These are phyloP conservation scores for Trogon surrucura DNA, from an alignment of 2,113 vertebrate species.

Conservation along the genomic window DNA sequence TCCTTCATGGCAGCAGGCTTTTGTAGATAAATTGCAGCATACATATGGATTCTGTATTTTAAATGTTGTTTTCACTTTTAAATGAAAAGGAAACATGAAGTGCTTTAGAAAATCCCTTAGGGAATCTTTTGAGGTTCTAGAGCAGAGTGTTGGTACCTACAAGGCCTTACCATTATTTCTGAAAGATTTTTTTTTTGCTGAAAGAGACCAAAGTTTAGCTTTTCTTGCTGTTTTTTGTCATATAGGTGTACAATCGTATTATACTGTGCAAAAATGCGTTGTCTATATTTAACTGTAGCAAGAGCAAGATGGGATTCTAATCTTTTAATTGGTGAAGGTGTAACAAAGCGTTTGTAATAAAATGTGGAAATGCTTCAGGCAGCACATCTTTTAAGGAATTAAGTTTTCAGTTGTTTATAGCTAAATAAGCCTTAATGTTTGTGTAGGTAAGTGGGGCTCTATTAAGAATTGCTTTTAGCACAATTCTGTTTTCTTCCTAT, in stretches of 20 bases:
- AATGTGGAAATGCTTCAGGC: not conserved
- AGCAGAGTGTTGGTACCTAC: not conserved
- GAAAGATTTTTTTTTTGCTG: not conserved
- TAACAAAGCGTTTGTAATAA: not conserved
- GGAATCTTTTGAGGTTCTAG: not conserved
- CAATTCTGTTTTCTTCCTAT: not conserved
- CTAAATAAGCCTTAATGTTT: not conserved
- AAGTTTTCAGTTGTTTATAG: not conserved
- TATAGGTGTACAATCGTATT: not conserved
- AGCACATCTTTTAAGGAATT: not conserved
- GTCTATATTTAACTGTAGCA: not conserved
- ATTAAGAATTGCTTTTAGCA: not conserved
- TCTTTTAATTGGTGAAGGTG: not conserved
- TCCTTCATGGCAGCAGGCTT: not conserved
- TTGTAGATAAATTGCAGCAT: accelerated
- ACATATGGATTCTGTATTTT: not conserved
- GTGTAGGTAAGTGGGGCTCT: not conserved
- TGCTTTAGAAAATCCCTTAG: not conserved
- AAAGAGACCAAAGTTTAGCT: not conserved
- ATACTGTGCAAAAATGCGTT: not conserved
- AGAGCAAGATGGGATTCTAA: not conserved
- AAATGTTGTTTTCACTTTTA: not conserved
- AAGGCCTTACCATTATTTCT: not conserved
- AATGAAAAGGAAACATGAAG: not conserved
- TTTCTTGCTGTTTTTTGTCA: not conserved